Evolutionary conservation across 2,797 vertebrate species (phyloP), one percentile per base, ranked within the genome.

Genomic region (Peromyscus nudipes): DNA sequence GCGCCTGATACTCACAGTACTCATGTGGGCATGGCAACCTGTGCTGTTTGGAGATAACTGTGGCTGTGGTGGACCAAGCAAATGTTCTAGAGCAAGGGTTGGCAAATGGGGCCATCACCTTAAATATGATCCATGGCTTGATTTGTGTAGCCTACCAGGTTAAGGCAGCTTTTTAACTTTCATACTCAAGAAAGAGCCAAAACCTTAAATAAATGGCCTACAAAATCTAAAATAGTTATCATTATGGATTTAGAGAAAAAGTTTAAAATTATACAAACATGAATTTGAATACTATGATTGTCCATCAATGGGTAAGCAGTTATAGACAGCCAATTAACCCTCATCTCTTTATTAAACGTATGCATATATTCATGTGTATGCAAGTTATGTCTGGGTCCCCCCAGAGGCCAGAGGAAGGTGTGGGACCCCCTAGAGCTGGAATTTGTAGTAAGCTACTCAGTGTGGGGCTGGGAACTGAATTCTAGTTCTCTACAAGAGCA

Each of bases 141-240:
- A 85, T 85, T 91, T 91, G 84, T 65, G 80, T 55, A 75, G 27
- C 9, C n/a, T 10, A 52, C 3, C 29, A 94, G 6, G 8, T 73
- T 23, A 88, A 80, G 49, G 71, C 37, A 34, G 65, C 25, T 40
- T 95, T 91, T 92, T 73, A 92, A 12, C 67, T 93, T 84, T 87
- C 71, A 89, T 75, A 79, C 76, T 31, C 12, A 29, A 17, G 17
- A 81, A 81, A 91, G 14, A 92, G 16, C 65, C 73, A 89, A 64
- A 55, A 89, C 5, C 43, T 83, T 71, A 80, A 4, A 73, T 65
- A 55, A 55, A 55, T 16, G 4, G 29, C 14, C 25, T 62, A 4
- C 31, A 96, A 95, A 86, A 21, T 37, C 80, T 92, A 89, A 85
- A 97, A 86, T 85, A 88, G 57, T 90, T 95, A 75, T 71, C 77